Conservation (phyloP, 2,888 invertebrate genomes). For the Apotomis turbidana region DNA sequence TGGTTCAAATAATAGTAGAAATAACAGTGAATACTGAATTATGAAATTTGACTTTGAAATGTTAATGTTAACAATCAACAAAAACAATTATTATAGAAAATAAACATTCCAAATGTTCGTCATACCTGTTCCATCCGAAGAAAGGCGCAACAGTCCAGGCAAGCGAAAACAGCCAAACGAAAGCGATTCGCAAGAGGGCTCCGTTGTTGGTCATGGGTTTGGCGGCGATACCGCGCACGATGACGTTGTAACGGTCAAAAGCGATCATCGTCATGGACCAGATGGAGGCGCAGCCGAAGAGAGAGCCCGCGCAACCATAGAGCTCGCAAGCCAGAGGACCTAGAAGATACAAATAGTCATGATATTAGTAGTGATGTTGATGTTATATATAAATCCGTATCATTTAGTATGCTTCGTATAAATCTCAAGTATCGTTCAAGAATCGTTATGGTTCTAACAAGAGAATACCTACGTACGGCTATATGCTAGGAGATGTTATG, state of each 20-base stretch:
- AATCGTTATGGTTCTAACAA: no score
- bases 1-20: no score
- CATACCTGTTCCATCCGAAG: slow-evolving; percentile 89
- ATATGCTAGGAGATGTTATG: no score
- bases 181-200: slow-evolving; percentile 86
- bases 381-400: no score
- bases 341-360: slow-evolving; percentile 45
- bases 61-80: no score
- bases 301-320: slow-evolving; percentile 90
- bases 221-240: slow-evolving; percentile 91
- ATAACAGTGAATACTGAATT: no score
- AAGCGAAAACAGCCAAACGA: slow-evolving; percentile 87
- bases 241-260: slow-evolving; percentile 92
- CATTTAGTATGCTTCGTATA: no score
- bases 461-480: no score
- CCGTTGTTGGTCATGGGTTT: slow-evolving; percentile 89
- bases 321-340: slow-evolving; percentile 90
- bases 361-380: background rate
- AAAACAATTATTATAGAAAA: no score
- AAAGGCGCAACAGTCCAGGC: slow-evolving; percentile 89
- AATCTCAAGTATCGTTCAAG: no score
- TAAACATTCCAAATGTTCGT: no score
- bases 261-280: slow-evolving; percentile 94
- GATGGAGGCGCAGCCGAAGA: slow-evolving; percentile 92
- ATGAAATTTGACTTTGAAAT: no score